Evolutionary conservation across 2,113 vertebrate genomes (phyloP).

Genomic region (Falcunculus frontatus): DNA sequence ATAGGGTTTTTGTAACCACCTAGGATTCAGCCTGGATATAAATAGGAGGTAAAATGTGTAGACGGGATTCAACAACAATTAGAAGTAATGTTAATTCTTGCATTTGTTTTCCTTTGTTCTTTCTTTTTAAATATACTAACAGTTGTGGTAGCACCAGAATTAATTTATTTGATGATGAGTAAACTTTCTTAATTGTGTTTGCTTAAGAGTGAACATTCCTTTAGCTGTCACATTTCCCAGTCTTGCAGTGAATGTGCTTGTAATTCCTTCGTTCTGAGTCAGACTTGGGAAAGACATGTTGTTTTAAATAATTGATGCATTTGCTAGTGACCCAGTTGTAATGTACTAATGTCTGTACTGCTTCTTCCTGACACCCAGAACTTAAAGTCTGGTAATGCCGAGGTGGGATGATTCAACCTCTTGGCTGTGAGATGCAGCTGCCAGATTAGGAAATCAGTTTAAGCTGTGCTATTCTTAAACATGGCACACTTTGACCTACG

Average conservation of each 20-base stretch:
- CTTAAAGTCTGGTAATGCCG: background rate
- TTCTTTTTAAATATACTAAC: background rate
- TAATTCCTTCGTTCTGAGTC: background rate
- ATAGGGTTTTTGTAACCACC: background rate
- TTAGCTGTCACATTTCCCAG: background rate
- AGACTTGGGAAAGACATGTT: background rate
- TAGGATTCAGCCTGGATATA: background rate
- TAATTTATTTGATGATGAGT: background rate
- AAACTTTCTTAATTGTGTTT: background rate
- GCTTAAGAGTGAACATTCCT: background rate
- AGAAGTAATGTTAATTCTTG: background rate
- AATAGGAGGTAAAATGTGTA: background rate
- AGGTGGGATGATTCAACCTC: background rate
- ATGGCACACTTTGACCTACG: background rate
- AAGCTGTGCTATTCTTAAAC: constrained; percentile 1
- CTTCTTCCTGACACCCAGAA: background rate
- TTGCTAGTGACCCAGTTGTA: background rate
- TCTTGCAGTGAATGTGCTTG: background rate
- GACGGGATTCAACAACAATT: background rate
- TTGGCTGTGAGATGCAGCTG: background rate
- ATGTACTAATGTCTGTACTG: background rate
- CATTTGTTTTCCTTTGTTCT: background rate
- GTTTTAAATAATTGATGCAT: background rate
- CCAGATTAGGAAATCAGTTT: background rate
- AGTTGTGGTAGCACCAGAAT: background rate